These are phyloP conservation scores for Drosophila kepulauana DNA, from an alignment of 1,140 invertebrate species.

Conservation along the genomic window DNA sequence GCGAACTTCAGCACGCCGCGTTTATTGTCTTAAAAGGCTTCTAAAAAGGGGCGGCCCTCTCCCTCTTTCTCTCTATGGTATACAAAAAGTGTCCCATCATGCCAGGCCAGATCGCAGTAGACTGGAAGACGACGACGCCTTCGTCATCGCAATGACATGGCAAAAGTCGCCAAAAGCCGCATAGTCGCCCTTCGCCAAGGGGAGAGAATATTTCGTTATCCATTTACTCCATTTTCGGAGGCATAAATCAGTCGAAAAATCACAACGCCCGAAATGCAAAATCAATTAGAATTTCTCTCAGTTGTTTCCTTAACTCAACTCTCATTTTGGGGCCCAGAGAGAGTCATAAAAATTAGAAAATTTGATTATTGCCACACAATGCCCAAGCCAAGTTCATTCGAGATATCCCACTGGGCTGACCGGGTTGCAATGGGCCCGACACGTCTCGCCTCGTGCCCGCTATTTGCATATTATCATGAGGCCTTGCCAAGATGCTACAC, in stretches of 20 bases:
- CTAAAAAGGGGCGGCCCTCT: constrained; percentile 46
- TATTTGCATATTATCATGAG: constrained; percentile 80
- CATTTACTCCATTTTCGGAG: constrained; percentile 3
- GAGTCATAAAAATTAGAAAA: constrained; percentile 84
- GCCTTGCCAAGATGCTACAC: constrained; percentile 57
- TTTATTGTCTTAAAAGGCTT: constrained; percentile 66
- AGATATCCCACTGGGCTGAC: constrained; percentile 31
- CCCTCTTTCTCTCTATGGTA: constrained; percentile 26
- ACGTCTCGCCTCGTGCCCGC: constrained; percentile 13
- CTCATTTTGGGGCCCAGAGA: constrained; percentile 49
- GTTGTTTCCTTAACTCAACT: too few relatives aligned
- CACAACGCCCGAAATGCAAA: constrained; percentile 58
- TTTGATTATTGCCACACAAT: constrained; percentile 79
- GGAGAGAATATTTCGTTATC: constrained; percentile 17
- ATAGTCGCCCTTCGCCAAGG: background rate
- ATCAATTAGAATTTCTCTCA: constrained; percentile 73
- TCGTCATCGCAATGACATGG: constrained; percentile 68
- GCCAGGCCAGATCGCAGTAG: constrained; percentile 64
- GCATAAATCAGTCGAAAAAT: constrained; percentile 49
- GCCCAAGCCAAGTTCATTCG: background rate
- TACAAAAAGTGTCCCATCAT: constrained; percentile 75
- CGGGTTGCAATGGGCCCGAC: background rate
- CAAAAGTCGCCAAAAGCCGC: constrained; percentile 25
- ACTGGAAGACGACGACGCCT: constrained; percentile 72
- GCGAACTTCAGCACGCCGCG: constrained; percentile 74